These are phyloP conservation scores for Erebia aethiops DNA, from an alignment of 2,888 invertebrate genomes.

Conservation along the genomic window DNA sequence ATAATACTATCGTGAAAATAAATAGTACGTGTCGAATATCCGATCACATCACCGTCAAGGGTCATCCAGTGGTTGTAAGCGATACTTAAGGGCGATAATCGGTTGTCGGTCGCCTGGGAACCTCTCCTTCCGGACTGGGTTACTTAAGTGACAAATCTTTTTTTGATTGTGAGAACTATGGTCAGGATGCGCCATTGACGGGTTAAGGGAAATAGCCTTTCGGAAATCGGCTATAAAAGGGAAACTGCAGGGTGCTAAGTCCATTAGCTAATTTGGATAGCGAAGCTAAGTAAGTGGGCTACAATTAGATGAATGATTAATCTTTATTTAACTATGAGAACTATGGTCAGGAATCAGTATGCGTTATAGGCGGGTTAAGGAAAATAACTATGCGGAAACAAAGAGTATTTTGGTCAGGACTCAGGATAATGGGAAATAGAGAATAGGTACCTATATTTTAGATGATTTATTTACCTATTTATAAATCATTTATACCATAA, in stretches of 20 bases:
- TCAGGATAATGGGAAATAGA: no score
- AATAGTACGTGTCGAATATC: constrained; percentile 42
- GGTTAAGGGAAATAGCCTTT: constrained; percentile 46
- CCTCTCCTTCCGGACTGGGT: constrained; percentile 63
- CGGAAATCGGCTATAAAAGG: constrained; percentile 36
- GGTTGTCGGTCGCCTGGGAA: constrained; percentile 71
- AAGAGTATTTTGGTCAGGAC: no score
- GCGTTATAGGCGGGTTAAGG: neutral
- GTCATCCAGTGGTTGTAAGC: constrained; percentile 65
- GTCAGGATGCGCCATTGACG: constrained; percentile 56
- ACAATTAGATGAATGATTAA: neutral
- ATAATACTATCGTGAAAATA: constrained; percentile 2
- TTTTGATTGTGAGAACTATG: constrained; percentile 79
- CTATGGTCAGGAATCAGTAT: neutral
- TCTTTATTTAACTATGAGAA: constrained; percentile 17
- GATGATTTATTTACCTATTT: no score
- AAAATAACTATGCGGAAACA: neutral
- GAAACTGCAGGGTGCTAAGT: constrained; percentile 22
- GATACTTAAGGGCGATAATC: constrained; percentile 66
- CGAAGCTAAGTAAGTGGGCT: neutral
- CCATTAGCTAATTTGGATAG: constrained; percentile 17
- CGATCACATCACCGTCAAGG: constrained; percentile 57
- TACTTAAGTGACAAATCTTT: constrained; percentile 78
- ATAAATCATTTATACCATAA: no score
- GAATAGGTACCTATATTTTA: no score